These are phyloP conservation scores for Struthio camelus DNA, from an alignment of 2,113 vertebrate species.

Conservation along the genomic window DNA sequence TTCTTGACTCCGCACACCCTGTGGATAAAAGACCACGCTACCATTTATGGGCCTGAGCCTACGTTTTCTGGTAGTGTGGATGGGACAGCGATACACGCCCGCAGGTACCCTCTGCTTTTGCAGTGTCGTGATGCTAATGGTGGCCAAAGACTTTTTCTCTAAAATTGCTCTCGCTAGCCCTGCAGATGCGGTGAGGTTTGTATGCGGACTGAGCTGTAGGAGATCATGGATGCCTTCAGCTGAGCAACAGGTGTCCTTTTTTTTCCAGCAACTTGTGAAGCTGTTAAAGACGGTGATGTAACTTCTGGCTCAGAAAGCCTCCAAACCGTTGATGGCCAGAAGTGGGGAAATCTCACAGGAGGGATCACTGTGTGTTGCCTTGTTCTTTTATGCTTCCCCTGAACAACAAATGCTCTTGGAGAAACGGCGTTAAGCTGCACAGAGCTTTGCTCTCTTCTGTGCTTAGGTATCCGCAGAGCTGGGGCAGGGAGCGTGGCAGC, in stretches of 20 bases:
- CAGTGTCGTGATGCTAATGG: too few relatives aligned
- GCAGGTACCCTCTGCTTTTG: not conserved
- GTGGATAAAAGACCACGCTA: rapidly evolving
- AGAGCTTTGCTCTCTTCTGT: not conserved
- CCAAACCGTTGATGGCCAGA: not conserved
- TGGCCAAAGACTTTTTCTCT: not conserved
- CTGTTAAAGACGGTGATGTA: not conserved
- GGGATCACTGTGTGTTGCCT: not conserved
- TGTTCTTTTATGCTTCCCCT: not conserved
- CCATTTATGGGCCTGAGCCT: not conserved
- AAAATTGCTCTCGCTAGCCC: not conserved
- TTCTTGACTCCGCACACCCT: too few relatives aligned
- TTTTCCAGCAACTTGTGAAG: not conserved
- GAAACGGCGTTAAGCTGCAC: not conserved
- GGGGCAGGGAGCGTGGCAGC: not conserved
- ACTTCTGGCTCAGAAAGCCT: not conserved
- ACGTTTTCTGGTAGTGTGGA: not conserved
- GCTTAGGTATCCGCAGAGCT: not conserved
- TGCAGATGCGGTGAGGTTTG: not conserved
- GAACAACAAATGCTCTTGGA: not conserved
- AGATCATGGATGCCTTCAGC: not conserved
- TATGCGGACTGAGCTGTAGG: rapidly evolving
- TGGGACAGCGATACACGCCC: not conserved
- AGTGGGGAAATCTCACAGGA: not conserved
- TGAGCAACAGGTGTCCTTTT: not conserved